Evolutionary conservation across 2,797 vertebrate species (phyloP).

Genomic region (Leptoclinus maculatus): DNA sequence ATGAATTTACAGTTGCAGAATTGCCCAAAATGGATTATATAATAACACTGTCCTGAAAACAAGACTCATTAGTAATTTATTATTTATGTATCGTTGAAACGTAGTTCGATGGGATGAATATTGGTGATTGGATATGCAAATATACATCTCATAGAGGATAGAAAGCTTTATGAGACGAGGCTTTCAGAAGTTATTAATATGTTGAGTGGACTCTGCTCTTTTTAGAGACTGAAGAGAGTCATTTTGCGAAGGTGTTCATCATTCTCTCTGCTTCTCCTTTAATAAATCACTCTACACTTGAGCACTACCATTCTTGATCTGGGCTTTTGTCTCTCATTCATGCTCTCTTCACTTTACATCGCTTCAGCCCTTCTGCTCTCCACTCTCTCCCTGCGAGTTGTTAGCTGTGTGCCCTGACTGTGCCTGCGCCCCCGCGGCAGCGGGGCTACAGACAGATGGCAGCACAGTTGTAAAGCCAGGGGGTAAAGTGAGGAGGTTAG

Average conservation of each 20-base stretch:
- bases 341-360: constrained; percentile 6
- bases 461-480: constrained; percentile 80
- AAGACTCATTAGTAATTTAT: constrained; percentile 23
- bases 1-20: constrained; percentile 13
- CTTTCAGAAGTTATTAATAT: constrained; percentile 12
- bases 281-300: constrained; percentile 23
- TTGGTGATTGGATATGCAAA: constrained; percentile 5
- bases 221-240: constrained; percentile 14
- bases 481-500: constrained; percentile 74
- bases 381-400: constrained; percentile 41
- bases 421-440: constrained; percentile 71
- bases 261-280: constrained; percentile 3
- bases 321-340: constrained; percentile 26
- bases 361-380: constrained; percentile 29
- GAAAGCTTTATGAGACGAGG: not conserved
- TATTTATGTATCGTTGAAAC: constrained; percentile 7
- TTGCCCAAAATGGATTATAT: not conserved
- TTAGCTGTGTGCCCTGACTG: constrained; percentile 56
- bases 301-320: constrained; percentile 25
- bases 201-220: not conserved
- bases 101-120: not conserved
- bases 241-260: constrained; percentile 16
- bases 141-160: constrained; percentile 7
- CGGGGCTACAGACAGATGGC: constrained; percentile 82
- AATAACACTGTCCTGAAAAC: not conserved